A percentile compares a stretch with the other conserved stretches of the same genome.
These are phyloP conservation scores for Polia nebulosa DNA, from an alignment of 2,888 invertebrate genomes.

Conservation along the genomic window DNA sequence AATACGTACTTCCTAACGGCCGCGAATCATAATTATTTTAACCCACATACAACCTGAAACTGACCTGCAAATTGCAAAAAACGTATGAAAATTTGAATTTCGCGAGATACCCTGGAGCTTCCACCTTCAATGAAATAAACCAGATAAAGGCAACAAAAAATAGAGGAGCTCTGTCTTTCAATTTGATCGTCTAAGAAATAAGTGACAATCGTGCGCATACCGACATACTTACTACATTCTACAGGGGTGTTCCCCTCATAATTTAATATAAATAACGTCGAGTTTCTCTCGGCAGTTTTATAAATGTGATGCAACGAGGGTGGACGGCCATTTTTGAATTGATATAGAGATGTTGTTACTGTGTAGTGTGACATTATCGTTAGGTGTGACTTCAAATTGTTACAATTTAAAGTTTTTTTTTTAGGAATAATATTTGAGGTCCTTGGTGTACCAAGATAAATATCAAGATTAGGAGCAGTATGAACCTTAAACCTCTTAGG, in stretches of 20 bases:
- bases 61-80: too few species aligned
- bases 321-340: conserved; percentile 64
- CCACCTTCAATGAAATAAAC: too few species aligned
- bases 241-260: conserved; percentile 71
- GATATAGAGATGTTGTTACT: conserved; percentile 69
- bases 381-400: not conserved
- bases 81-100: too few species aligned
- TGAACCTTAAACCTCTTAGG: too few species aligned
- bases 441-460: too few species aligned
- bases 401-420: not conserved
- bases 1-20: too few species aligned
- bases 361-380: not conserved
- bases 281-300: conserved; percentile 79
- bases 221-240: conserved; percentile 44
- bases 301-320: conserved; percentile 79
- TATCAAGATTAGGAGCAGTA: too few species aligned
- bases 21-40: too few species aligned
- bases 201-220: conserved; percentile 40
- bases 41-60: too few species aligned
- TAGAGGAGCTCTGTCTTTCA: not conserved
- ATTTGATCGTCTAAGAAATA: conserved; percentile 39
- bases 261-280: conserved; percentile 86
- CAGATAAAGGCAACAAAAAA: not conserved
- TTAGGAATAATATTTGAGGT: not conserved
- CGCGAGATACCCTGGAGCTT: too few species aligned